Conservation (phyloP, 2,888 invertebrate species). For the Eremobia ochroleuca region DNA sequence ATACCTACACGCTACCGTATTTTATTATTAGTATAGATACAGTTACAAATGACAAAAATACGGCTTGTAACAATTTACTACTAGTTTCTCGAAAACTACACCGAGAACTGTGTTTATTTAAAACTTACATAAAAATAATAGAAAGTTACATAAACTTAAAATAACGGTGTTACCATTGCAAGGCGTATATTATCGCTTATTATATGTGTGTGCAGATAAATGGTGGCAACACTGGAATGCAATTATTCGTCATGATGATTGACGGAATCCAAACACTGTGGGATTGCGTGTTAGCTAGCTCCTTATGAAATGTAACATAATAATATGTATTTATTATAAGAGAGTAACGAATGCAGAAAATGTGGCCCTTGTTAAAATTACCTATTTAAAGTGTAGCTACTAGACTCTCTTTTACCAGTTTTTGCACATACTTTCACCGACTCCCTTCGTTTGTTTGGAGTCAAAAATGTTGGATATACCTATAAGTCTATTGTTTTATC, state of each 20-base stretch:
- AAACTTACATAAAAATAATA: conserved; percentile 41
- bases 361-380: conserved; percentile 14
- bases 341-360: conserved; percentile 27
- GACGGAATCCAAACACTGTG: conserved; percentile 35
- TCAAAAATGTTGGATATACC: background rate
- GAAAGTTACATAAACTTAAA: conserved; percentile 46
- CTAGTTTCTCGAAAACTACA: conserved; percentile 12
- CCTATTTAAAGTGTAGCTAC: background rate
- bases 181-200: conserved; percentile 36
- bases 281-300: conserved; percentile 51
- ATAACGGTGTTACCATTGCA: conserved; percentile 46
- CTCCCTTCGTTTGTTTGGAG: background rate
- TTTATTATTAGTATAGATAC: background rate
- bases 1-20: background rate
- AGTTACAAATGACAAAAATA: background rate
- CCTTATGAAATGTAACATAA: conserved; percentile 45
- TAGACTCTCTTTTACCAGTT: background rate
- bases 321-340: conserved; percentile 40
- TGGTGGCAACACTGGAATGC: conserved; percentile 41
- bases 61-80: background rate
- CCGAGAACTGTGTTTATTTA: conserved; percentile 1
- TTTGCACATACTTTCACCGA: background rate
- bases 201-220: conserved; percentile 54
- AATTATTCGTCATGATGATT: conserved; percentile 38
- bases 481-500: background rate